phyloP scores from a whole-genome alignment of 1,140 invertebrate species.

The Mylabris phalerata region DNA sequence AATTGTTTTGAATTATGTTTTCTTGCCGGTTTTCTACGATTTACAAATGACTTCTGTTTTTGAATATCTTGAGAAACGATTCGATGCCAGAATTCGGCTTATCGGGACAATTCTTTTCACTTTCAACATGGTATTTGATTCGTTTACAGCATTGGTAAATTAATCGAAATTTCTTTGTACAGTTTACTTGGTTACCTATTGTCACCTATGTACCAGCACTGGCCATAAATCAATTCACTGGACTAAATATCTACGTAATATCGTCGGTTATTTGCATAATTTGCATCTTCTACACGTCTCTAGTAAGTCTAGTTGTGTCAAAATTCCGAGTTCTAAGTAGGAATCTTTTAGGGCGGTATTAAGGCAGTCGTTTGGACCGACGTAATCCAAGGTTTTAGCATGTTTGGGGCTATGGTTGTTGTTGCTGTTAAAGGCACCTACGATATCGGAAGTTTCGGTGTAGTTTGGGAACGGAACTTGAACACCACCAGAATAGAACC shows the following conservation, averaged over 20 bases:
- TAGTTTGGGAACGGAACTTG: slow-evolving; percentile 44
- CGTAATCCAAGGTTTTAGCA: slow-evolving; percentile 60
- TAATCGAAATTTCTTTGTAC: too few species aligned
- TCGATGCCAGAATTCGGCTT: slow-evolving; percentile 43
- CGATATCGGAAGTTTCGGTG: slow-evolving; percentile 55
- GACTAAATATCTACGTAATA: slow-evolving; percentile 52
- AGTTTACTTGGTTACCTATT: slow-evolving; percentile 44
- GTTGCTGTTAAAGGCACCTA: slow-evolving; percentile 56
- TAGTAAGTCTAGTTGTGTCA: slow-evolving; percentile 40
- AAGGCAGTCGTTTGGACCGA: slow-evolving; percentile 71
- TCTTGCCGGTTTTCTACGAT: slow-evolving; percentile 61
- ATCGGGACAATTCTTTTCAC: slow-evolving; percentile 54
- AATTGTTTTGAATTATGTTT: slow-evolving; percentile 36
- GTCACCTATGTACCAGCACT: slow-evolving; percentile 55
- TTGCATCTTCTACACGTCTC: slow-evolving; percentile 71
- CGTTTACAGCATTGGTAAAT: too few species aligned
- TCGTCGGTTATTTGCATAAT: slow-evolving; percentile 61
- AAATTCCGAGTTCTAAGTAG: too few species aligned
- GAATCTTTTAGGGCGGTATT: slow-evolving; percentile 47
- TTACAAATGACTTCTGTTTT: slow-evolving; percentile 67
- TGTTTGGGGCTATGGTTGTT: slow-evolving; percentile 57
- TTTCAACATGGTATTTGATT: slow-evolving; percentile 14
- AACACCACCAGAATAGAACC: slow-evolving; percentile 46
- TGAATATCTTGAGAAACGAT: slow-evolving; percentile 51
- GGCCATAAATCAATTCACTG: slow-evolving; percentile 54